phyloP scores from a whole-genome alignment of 2,797 vertebrate genomes.

The Carduelis carduelis region DNA sequence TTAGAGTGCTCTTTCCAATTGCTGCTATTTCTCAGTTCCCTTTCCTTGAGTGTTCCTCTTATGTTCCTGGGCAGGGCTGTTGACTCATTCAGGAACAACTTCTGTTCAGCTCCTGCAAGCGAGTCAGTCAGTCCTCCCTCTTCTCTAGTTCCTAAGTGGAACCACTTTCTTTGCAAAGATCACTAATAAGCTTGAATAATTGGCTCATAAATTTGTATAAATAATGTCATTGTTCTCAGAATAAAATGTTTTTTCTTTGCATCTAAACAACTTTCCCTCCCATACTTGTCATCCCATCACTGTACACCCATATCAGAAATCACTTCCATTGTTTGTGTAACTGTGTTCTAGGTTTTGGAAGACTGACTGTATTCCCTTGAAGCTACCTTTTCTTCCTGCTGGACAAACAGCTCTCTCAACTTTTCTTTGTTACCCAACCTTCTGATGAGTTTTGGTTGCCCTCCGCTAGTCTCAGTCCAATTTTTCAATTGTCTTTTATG shows the following conservation, averaged over 20 bases:
- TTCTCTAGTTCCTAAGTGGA: neutral
- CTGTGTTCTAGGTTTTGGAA: neutral
- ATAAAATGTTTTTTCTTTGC: neutral
- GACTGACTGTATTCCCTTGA: neutral
- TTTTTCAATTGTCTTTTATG: neutral
- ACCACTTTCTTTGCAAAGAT: neutral
- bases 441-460: neutral
- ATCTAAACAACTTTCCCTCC: neutral
- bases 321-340: neutral
- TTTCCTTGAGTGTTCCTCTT: neutral
- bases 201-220: neutral
- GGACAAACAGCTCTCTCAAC: neutral
- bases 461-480: neutral
- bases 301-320: neutral
- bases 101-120: neutral
- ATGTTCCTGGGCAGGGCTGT: neutral
- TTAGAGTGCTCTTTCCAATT: neutral
- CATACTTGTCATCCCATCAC: neutral
- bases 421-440: neutral
- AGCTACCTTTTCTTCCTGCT: neutral
- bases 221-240: neutral
- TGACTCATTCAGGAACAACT: constrained; percentile 6
- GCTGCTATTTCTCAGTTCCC: neutral
- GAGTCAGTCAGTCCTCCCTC: neutral
- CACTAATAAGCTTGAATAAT: neutral